phyloP scores from a whole-genome alignment of 2,888 invertebrate genomes.

The Keiferia lycopersicella region DNA sequence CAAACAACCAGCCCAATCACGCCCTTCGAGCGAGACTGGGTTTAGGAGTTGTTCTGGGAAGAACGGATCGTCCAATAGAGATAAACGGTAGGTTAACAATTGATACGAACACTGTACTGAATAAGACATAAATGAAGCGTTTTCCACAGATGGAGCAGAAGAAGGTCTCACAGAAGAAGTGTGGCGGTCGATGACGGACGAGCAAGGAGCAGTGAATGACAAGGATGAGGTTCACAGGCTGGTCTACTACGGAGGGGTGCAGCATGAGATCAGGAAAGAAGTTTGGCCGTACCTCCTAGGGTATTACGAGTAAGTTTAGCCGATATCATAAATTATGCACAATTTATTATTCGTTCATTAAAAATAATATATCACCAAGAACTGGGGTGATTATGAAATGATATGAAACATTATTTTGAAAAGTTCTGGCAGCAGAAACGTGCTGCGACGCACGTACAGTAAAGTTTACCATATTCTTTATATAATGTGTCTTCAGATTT shows the following conservation, averaged over 20 bases:
- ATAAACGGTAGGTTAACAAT: no score
- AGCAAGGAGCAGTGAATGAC: slow-evolving; percentile 82
- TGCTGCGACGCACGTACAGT: no score
- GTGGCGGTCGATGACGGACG: slow-evolving; percentile 86
- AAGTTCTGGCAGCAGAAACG: no score
- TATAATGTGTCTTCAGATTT: slow-evolving; percentile 71
- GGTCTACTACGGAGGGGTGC: slow-evolving; percentile 94
- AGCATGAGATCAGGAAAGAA: slow-evolving; percentile 87
- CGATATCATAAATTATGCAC: not conserved
- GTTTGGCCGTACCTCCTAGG: slow-evolving; percentile 95
- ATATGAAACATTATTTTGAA: no score
- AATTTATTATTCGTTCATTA: not conserved
- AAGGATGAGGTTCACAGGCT: slow-evolving; percentile 89
- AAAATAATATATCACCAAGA: no score
- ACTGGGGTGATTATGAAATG: no score
- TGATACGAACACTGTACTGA: not conserved
- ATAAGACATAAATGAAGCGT: not conserved
- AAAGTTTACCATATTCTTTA: no score
- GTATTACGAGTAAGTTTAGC: slow-evolving; percentile 84
- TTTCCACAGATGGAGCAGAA: slow-evolving; percentile 78
- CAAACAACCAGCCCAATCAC: no score
- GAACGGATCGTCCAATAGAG: no score
- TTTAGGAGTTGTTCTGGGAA: no score
- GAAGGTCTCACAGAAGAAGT: slow-evolving; percentile 88
- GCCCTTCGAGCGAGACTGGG: no score